Conservation (phyloP, 2,113 vertebrate species). For the Ascaphus truei region DNA sequence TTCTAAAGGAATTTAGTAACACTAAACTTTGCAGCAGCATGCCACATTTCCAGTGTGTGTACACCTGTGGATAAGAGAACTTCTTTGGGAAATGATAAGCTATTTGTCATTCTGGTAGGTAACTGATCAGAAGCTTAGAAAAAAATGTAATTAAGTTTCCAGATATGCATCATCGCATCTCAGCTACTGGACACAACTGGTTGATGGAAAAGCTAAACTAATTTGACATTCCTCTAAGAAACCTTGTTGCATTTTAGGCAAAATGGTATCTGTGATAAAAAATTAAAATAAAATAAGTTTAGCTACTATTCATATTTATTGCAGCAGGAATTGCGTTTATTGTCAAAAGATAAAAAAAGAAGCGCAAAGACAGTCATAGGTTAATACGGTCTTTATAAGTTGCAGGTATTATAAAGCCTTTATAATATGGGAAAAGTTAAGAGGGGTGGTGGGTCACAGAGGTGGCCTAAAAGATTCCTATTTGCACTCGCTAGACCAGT, state of each 20-base stretch:
- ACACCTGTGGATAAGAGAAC: neutral
- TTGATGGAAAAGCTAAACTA: conserved; percentile 14
- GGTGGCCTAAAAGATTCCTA: too few species aligned
- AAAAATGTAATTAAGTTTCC: conserved; percentile 9
- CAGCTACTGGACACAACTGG: conserved; percentile 14
- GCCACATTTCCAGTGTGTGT: neutral
- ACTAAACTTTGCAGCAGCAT: neutral
- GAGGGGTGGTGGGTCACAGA: too few species aligned
- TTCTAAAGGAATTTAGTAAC: neutral
- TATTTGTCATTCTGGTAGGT: conserved; percentile 3
- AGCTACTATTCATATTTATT: too few species aligned
- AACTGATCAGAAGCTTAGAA: conserved; percentile 3
- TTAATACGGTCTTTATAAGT: too few species aligned
- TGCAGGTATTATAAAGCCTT: too few species aligned
- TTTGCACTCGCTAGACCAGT: too few species aligned
- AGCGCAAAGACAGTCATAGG: too few species aligned
- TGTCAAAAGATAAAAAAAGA: too few species aligned
- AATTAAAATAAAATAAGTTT: too few species aligned
- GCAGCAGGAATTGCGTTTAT: too few species aligned
- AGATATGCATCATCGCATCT: conserved; percentile 22
- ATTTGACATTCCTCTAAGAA: conserved; percentile 14
- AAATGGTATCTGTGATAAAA: neutral
- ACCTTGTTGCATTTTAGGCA: conserved; percentile 1
- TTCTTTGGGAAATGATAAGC: neutral
- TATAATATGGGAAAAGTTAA: too few species aligned